Percentiles rank a stretch among this genome's conserved stretches.
phyloP scores from a whole-genome alignment of 2,113 vertebrate genomes.

The Solenodon paradoxus region DNA sequence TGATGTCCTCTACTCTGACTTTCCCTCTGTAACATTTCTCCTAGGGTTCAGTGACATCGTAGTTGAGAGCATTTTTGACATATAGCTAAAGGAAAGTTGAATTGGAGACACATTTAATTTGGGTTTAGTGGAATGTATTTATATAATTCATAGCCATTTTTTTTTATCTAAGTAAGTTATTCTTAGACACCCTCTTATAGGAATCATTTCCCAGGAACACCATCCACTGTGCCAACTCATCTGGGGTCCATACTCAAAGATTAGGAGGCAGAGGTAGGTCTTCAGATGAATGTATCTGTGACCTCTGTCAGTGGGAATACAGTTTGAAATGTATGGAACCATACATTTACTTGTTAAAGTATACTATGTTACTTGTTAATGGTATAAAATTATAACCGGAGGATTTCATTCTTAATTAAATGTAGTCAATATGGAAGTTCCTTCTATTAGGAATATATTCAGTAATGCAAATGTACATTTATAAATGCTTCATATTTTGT shows the following conservation, averaged over 20 bases:
- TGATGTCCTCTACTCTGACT: neutral
- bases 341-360: no score
- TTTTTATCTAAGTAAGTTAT: neutral
- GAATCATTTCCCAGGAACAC: neutral
- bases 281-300: neutral
- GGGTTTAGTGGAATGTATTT: neutral
- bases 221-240: neutral
- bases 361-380: neutral
- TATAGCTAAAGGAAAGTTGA: neutral
- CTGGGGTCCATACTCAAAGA: neutral
- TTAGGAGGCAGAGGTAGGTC: neutral
- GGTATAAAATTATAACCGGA: neutral
- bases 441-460: constrained; percentile 29
- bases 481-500: no score
- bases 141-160: neutral
- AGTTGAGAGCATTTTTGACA: neutral
- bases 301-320: neutral
- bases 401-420: neutral
- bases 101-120: neutral
- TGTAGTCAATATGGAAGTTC: neutral
- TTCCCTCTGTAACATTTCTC: neutral
- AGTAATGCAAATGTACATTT: neutral
- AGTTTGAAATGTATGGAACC: neutral
- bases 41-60: neutral
- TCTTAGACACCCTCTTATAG: neutral